phyloP scores from a whole-genome alignment of 1,140 invertebrate genomes.

The Drosophila novamexicana region DNA sequence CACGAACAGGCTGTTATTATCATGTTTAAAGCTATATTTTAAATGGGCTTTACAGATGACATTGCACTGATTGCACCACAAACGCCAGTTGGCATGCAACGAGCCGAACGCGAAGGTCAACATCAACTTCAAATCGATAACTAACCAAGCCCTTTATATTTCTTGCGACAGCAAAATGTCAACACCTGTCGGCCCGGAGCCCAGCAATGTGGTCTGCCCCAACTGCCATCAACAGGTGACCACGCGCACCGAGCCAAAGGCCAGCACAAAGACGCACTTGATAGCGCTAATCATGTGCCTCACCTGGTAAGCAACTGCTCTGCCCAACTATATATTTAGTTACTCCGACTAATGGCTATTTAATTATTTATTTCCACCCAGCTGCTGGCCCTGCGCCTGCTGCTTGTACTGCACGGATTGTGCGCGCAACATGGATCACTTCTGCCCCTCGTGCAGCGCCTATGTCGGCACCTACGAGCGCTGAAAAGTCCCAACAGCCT shows the following conservation, averaged over 20 bases:
- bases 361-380: slow-evolving; percentile 54
- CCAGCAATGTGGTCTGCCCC: slow-evolving; percentile 85
- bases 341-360: background rate
- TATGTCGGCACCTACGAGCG: slow-evolving; percentile 86
- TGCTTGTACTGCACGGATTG: slow-evolving; percentile 88
- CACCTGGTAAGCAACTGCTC: slow-evolving; percentile 84
- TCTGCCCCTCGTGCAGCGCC: slow-evolving; percentile 87
- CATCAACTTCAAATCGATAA: slow-evolving; percentile 5
- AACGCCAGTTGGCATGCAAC: background rate
- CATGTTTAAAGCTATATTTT: background rate
- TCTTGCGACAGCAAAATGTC: slow-evolving; percentile 51
- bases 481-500: slow-evolving; percentile 8
- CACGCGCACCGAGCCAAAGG: slow-evolving; percentile 85
- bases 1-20: background rate
- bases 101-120: background rate
- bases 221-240: slow-evolving; percentile 85
- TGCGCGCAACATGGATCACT: slow-evolving; percentile 87
- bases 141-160: background rate
- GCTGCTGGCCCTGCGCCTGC: slow-evolving; percentile 86
- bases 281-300: slow-evolving; percentile 87
- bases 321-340: background rate
- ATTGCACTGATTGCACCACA: slow-evolving; percentile 22
- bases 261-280: slow-evolving; percentile 87
- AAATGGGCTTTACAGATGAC: slow-evolving; percentile 11
- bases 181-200: slow-evolving; percentile 83